Evolutionary conservation across 2,888 invertebrate species (phyloP), one percentile per base, ranked within the genome.

Genomic region (Hyposoter dolosus): DNA sequence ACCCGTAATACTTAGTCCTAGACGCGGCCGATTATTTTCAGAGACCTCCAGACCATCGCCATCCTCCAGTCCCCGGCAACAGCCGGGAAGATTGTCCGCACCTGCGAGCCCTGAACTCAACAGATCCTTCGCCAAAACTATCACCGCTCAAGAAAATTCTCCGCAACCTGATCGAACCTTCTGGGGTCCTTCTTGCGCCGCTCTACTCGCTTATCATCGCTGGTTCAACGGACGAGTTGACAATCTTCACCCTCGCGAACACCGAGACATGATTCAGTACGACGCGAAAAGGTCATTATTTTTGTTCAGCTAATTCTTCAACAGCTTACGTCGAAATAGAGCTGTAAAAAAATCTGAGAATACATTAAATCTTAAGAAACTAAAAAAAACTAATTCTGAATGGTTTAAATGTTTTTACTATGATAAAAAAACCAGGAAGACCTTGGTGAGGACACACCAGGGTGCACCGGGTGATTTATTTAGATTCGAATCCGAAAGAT

Each of bases 31-130:
- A 94, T 94, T 84, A 93, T 95, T 85, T 86, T 96, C 90, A 93
- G 96, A 90, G 94, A 96, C 93, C 93, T 95, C 94, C 93, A 95
- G 86, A 94, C 94, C 40, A 93, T 95, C 94, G 93, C 94, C 32
- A 94, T 95, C 93, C 94, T 94, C 47, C 94, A 95, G 88, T 94
- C 95, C 87, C 89, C 94, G 88, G 6, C 90, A 81, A 35, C 71
- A 89, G n/a, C 90, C 91, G 3, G 93, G 93, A 15, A 89, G 93
- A 87, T 76, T 93, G 0, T 94, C 94, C 3, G 93, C 94, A 0
- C 94, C 94, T 0, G 92, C 93, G 1, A 94, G 94, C 90, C 94
- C 94, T 0, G 93, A 94, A 78, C 88, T 94, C 6, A 93, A 94
- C 74, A 89, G 93, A 74, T 93, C 93, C 3, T 92, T 94, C 76